These are phyloP conservation scores for Agonopterix heracliana DNA, from an alignment of 2,888 invertebrate genomes.

Conservation along the genomic window DNA sequence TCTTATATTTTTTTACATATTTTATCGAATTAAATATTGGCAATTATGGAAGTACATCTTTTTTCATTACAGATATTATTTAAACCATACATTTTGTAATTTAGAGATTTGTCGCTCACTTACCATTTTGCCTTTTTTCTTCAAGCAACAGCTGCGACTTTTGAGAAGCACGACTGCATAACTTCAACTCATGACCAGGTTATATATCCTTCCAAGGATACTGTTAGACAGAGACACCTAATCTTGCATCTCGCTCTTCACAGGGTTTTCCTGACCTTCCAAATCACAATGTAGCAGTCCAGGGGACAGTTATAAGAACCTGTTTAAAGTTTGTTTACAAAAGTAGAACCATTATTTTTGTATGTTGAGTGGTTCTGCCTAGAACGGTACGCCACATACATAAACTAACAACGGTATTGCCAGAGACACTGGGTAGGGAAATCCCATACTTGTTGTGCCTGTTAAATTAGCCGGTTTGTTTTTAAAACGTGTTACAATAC, in stretches of 20 bases:
- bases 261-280: slow-evolving; percentile 10
- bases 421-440: not conserved
- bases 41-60: too few relatives aligned
- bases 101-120: too few relatives aligned
- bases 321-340: slow-evolving; percentile 6
- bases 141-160: not conserved
- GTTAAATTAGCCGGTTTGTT: too few relatives aligned
- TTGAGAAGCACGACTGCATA: not conserved
- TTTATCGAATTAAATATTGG: too few relatives aligned
- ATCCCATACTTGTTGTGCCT: too few relatives aligned
- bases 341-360: not conserved
- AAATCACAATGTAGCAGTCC: slow-evolving; percentile 3
- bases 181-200: slow-evolving; percentile 3
- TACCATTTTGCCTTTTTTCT: not conserved
- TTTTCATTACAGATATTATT: too few relatives aligned
- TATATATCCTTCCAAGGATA: slow-evolving; percentile 15
- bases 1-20: too few relatives aligned
- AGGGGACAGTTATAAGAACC: slow-evolving; percentile 9
- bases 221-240: slow-evolving; percentile 9
- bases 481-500: too few relatives aligned
- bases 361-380: not conserved
- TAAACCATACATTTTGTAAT: too few relatives aligned
- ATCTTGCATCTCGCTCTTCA: slow-evolving; percentile 8
- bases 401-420: too few relatives aligned
- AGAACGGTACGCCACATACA: not conserved